Percentiles rank a stretch among this genome's conserved stretches.
phyloP scores from a whole-genome alignment of 2,888 invertebrate species.

The Syrphus vitripennis region DNA sequence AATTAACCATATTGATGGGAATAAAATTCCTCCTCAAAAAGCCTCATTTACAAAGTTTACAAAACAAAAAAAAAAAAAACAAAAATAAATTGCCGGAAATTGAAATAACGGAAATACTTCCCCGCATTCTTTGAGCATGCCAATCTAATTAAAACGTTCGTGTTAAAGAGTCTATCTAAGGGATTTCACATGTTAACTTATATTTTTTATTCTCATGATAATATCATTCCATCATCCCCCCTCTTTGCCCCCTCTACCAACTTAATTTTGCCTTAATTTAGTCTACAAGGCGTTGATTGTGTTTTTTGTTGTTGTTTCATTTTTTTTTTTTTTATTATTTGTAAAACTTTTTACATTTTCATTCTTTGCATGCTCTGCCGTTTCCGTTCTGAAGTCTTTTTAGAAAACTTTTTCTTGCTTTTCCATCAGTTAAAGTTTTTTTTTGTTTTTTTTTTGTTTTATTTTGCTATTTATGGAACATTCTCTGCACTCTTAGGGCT shows the following conservation, averaged over 20 bases:
- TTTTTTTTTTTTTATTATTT: not conserved
- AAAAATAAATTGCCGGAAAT: not conserved
- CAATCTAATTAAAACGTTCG: constrained; percentile 30
- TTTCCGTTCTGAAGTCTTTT: constrained; percentile 10
- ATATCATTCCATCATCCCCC: not conserved
- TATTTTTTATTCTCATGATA: not conserved
- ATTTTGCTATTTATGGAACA: constrained; percentile 14
- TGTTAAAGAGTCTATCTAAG: not conserved
- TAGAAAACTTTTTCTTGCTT: constrained; percentile 13
- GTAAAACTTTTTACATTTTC: constrained; percentile 11
- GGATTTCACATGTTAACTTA: constrained; percentile 26
- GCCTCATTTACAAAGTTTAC: not conserved
- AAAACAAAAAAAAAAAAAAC: too few relatives aligned
- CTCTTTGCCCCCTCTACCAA: not conserved
- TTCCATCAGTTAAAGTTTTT: not conserved
- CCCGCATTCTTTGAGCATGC: not conserved
- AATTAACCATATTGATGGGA: too few relatives aligned
- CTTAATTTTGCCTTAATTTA: not conserved
- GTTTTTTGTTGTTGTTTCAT: not conserved
- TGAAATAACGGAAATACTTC: not conserved
- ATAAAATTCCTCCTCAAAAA: not conserved
- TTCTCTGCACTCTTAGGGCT: constrained; percentile 30
- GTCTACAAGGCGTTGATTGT: constrained; percentile 13
- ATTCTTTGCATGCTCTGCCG: constrained; percentile 19
- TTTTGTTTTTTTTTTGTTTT: too few relatives aligned